These are phyloP conservation scores for Lethenteron camtschaticum DNA, from an alignment of 2,113 vertebrate genomes.

Conservation along the genomic window DNA sequence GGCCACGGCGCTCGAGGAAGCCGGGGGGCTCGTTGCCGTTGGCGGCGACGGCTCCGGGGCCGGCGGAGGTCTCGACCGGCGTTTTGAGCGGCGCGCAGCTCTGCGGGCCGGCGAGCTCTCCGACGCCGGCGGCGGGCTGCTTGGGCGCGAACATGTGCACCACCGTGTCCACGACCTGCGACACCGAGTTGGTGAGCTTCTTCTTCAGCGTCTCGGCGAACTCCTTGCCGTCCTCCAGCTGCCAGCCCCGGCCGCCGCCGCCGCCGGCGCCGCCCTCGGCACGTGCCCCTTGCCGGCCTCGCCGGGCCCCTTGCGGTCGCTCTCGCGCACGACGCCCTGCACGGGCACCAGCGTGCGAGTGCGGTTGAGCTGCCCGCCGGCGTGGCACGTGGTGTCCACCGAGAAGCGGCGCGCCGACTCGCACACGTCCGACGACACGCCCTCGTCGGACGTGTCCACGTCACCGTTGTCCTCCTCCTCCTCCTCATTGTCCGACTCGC, in stretches of 20 bases:
- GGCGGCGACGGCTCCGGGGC: background rate
- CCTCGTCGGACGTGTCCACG: background rate
- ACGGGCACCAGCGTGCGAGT: background rate
- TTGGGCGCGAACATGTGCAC: conserved; percentile 1
- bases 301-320: background rate
- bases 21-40: background rate
- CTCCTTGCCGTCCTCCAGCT: background rate
- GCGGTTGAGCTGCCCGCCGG: background rate
- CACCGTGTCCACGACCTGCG: conserved; percentile 1
- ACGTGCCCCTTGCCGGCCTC: no score
- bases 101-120: no score
- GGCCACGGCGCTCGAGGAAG: no score
- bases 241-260: no score
- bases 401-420: no score
- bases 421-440: no score
- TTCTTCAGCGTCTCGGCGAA: conserved; percentile 1
- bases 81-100: background rate
- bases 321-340: background rate
- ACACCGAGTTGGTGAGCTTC: background rate
- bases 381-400: background rate
- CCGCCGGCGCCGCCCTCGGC: no score
- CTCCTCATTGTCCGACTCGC: background rate
- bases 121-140: background rate
- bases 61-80: background rate
- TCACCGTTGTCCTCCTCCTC: background rate